Evolutionary conservation across 2,797 vertebrate species (phyloP).

Genomic region (Hephaestus fuliginosus): DNA sequence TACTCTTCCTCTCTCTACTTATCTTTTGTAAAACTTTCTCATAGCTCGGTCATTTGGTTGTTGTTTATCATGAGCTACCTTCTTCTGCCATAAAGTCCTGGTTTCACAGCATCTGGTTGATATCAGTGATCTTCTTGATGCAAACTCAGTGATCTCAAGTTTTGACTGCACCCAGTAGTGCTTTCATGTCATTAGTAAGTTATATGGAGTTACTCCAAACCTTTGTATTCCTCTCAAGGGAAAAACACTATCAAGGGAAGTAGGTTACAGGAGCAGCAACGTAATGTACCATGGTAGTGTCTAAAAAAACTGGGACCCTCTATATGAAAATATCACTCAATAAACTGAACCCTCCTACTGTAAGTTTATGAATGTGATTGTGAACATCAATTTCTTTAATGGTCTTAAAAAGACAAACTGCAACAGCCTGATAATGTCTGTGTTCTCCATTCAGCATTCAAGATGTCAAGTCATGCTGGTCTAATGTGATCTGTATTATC

Average conservation of each 20-base stretch:
- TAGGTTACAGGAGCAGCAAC: background rate
- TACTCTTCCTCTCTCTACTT: too few species aligned
- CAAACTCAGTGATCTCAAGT: too few species aligned
- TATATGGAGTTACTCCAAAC: too few species aligned
- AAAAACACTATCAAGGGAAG: background rate
- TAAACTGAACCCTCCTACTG: background rate
- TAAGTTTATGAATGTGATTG: background rate
- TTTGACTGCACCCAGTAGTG: background rate
- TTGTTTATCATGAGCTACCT: too few species aligned
- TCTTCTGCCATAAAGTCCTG: too few species aligned
- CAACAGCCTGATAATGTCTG: slow-evolving; percentile 10
- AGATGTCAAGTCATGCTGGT: slow-evolving; percentile 17
- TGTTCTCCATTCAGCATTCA: slow-evolving; percentile 19
- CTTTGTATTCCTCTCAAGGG: background rate
- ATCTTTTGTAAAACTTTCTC: too few species aligned
- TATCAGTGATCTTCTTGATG: too few species aligned
- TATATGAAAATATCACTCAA: background rate
- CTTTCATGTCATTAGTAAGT: background rate
- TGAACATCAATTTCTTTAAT: slow-evolving; percentile 18
- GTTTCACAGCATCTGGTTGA: too few species aligned
- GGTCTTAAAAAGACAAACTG: slow-evolving; percentile 21
- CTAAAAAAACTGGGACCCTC: background rate
- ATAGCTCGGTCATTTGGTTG: too few species aligned
- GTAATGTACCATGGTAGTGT: background rate
- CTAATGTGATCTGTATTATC: slow-evolving; percentile 20